Base-by-base conservation (phyloP, 2,888 invertebrate genomes). In the Agapostemon virescens region DNA sequence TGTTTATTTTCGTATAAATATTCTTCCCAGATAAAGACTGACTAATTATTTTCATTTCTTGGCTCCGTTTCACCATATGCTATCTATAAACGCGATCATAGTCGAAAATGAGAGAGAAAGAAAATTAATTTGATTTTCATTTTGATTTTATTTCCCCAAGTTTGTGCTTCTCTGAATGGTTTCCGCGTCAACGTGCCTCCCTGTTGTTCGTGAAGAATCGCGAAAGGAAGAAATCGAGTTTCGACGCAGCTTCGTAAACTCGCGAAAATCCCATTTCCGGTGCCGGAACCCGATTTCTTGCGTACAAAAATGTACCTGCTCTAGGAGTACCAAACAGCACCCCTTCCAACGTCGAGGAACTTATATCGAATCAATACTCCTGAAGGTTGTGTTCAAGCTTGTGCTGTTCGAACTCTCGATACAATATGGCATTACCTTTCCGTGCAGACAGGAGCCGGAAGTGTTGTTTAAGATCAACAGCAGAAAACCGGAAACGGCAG, bases 351-450 rank as follows among this genome's bases (percentile, higher is more conserved):
- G 33, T 11, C n/a, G 13, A 20, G 33, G n/a, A 36, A 63, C 17
- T 81, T 79, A 81, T 5, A 74, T 74, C n/a, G 79, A 26, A 15
- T 13, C 20, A 45, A 9, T 81, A 42, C 15, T 55, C 11, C 7
- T 49, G 20, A 42, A 6, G 33, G 15, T 75, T 17, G 66, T 52
- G 66, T 69, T 67, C 6, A 30, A 67, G 64, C 11, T 75, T 17
- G 79, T 69, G 17, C 11, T 79, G 17, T 72, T 76, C 30, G 72
- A 45, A 9, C 85, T 85, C 1, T 84, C 71, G 45, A 90, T 83
- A 88, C 96, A 96, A 89, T 96, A 96, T 7, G 93, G 90, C 94
- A 95, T 95, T 74, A 94, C 93, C 70, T 92, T 93, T 6, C 96
- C 96, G 87, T 96, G 96, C 20, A 94, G 94, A 89, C 96, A 96